Evolutionary conservation across 2,113 vertebrate species (phyloP).

Genomic region (Rattus rattus): DNA sequence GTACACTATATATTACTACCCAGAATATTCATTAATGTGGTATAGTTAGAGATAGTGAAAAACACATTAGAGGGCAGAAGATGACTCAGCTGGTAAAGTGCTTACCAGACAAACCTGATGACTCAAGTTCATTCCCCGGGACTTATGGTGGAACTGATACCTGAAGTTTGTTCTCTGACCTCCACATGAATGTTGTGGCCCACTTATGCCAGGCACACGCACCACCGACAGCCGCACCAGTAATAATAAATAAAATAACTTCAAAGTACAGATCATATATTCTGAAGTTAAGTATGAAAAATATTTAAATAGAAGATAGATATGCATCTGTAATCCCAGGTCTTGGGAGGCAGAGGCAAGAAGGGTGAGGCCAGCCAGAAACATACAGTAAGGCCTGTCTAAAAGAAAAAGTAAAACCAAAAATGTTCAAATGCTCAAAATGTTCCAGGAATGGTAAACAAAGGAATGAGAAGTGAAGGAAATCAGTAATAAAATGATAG

Average conservation of each 20-base stretch:
- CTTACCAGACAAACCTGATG: not conserved
- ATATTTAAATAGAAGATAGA: not conserved
- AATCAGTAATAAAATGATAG: not conserved
- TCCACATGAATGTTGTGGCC: not conserved
- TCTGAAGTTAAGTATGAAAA: not conserved
- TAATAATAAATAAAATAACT: not conserved
- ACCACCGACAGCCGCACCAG: not conserved
- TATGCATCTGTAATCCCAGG: not conserved
- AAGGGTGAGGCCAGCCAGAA: not conserved
- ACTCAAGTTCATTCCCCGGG: not conserved
- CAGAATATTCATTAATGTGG: not conserved
- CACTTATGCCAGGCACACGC: not conserved
- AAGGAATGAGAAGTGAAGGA: not conserved
- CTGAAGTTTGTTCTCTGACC: not conserved
- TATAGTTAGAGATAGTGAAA: not conserved
- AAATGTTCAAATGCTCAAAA: not conserved
- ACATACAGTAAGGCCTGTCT: not conserved
- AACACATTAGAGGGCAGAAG: not conserved
- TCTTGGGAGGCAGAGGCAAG: not conserved
- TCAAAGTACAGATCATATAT: not conserved
- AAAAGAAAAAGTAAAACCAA: not conserved
- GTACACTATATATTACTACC: not conserved
- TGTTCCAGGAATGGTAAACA: not conserved
- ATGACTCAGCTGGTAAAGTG: not conserved
- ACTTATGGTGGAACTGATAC: not conserved